Evolutionary conservation across 2,888 invertebrate species (phyloP).

Genomic region (Podabrus alpinus): DNA sequence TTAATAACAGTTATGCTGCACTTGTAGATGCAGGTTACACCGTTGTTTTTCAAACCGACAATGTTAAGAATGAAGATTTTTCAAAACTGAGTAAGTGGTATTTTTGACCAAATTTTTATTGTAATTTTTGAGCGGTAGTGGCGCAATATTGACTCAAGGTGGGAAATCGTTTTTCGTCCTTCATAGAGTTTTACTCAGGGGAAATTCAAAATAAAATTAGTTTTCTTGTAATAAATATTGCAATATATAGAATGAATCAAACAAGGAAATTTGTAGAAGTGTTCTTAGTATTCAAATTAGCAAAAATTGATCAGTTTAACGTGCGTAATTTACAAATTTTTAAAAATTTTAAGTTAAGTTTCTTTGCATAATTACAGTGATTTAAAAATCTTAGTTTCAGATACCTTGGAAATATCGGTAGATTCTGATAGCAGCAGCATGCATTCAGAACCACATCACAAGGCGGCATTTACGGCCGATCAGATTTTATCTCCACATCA

Average conservation of each 20-base stretch:
- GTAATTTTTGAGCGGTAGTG: not conserved
- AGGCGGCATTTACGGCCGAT: slow-evolving; percentile 37
- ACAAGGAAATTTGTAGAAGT: no score
- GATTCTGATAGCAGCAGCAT: slow-evolving; percentile 28
- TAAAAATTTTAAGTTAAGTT: not conserved
- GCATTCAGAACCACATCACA: slow-evolving; percentile 29
- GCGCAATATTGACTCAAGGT: no score
- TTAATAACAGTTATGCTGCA: slow-evolving; percentile 31
- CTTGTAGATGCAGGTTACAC: slow-evolving; percentile 34
- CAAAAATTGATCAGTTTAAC: no score
- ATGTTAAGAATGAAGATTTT: slow-evolving; percentile 36
- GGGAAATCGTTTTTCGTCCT: no score
- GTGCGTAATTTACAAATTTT: no score
- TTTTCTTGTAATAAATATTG: no score
- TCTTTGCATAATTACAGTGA: not conserved
- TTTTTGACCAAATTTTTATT: not conserved
- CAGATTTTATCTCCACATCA: slow-evolving; percentile 43
- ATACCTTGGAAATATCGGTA: slow-evolving; percentile 27
- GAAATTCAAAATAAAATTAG: no score
- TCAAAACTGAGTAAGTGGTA: slow-evolving; percentile 33
- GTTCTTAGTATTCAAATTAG: no score
- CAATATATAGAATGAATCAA: no score
- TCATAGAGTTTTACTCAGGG: no score
- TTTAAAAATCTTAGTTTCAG: slow-evolving; percentile 23
- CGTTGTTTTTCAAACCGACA: slow-evolving; percentile 35